Percentiles rank a stretch among this genome's conserved stretches.
phyloP scores from a whole-genome alignment of 2,113 vertebrate species.

The Australoheros scitulus region DNA sequence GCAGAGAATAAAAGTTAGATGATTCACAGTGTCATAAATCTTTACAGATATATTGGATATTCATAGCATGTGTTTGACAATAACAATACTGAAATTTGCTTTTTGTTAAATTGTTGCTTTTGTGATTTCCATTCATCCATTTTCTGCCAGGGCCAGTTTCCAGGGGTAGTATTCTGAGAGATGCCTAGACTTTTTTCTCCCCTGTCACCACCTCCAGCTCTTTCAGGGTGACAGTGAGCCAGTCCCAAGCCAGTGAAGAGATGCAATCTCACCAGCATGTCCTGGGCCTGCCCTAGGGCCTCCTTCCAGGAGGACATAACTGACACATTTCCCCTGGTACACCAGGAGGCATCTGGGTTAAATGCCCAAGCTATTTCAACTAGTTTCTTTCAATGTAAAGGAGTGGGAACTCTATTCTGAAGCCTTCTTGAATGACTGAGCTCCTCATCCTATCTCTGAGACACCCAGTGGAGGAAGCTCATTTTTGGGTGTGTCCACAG shows the following conservation, averaged over 20 bases:
- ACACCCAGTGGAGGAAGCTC: background rate
- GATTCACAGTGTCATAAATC: background rate
- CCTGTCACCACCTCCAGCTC: background rate
- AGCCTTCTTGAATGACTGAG: no score
- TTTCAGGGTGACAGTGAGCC: background rate
- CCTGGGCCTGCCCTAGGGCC: background rate
- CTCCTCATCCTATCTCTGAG: no score
- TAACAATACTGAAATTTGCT: conserved; percentile 2
- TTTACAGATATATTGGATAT: conserved; percentile 3
- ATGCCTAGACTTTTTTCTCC: background rate
- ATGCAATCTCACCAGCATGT: background rate
- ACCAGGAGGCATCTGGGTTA: background rate
- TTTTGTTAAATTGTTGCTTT: background rate
- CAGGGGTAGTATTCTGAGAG: background rate
- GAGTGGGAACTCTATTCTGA: no score
- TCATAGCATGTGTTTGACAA: conserved; percentile 7
- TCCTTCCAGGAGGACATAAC: background rate
- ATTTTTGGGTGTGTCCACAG: no score
- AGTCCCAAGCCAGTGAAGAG: background rate
- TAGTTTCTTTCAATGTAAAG: background rate
- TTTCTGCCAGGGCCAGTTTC: background rate
- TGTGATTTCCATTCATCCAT: background rate
- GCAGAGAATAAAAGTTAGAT: background rate
- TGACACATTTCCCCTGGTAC: background rate
- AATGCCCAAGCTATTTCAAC: background rate